Evolutionary conservation across 2,888 invertebrate species (phyloP).

Genomic region (Melanotus villosus): DNA sequence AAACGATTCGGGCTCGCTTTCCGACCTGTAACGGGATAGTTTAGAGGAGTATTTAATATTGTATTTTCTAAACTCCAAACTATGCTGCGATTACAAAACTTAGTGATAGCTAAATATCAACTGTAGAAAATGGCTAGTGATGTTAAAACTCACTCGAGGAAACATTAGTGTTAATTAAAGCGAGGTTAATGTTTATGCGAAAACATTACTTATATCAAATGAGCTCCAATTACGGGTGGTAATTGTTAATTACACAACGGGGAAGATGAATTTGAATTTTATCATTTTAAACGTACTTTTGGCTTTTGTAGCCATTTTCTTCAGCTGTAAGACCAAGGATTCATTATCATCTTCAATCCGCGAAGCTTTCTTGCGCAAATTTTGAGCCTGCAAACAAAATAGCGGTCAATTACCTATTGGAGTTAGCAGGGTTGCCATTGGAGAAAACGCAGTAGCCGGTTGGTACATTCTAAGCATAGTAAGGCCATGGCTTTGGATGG

Average conservation of each 20-base stretch:
- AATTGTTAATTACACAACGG: slow-evolving; percentile 40
- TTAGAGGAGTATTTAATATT: background rate
- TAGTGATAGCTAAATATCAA: slow-evolving; percentile 52
- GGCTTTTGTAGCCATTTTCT: slow-evolving; percentile 87
- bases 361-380: slow-evolving; percentile 89
- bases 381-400: slow-evolving; percentile 81
- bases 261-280: slow-evolving; percentile 32
- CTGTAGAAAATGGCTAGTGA: slow-evolving; percentile 70
- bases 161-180: slow-evolving; percentile 35
- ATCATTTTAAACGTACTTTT: slow-evolving; percentile 50
- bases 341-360: slow-evolving; percentile 98
- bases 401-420: slow-evolving; percentile 63
- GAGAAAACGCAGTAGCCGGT: slow-evolving; percentile 59
- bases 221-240: background rate
- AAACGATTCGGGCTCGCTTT: slow-evolving; percentile 79
- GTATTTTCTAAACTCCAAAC: background rate
- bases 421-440: slow-evolving; percentile 63
- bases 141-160: slow-evolving; percentile 44
- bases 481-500: slow-evolving; percentile 57
- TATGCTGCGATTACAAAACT: background rate
- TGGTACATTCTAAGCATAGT: slow-evolving; percentile 57
- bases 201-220: background rate
- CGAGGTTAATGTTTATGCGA: slow-evolving; percentile 30
- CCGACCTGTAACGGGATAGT: slow-evolving; percentile 70
- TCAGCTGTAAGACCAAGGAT: slow-evolving; percentile 93